Evolutionary conservation across 2,797 vertebrate species (phyloP).

Genomic region (Pipistrellus pygmaeus): DNA sequence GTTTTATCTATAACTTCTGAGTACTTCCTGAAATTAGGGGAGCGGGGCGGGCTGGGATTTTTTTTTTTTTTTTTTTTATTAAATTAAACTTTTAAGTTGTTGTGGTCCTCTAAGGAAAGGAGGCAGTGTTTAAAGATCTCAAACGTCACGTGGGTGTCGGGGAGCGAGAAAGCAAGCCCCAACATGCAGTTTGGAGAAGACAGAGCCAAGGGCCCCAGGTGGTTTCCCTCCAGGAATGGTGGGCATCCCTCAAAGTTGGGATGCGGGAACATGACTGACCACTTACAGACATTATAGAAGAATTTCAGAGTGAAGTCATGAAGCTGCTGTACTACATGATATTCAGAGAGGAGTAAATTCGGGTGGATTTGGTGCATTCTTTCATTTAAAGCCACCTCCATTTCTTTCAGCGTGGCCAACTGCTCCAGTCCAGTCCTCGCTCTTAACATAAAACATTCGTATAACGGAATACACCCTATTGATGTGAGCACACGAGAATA

Average conservation of each 20-base stretch:
- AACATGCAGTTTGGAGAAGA: slow-evolving; percentile 11
- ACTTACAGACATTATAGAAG: not conserved
- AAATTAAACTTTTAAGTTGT: not conserved
- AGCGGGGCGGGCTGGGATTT: not conserved
- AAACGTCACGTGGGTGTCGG: not conserved
- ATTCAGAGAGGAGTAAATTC: not conserved
- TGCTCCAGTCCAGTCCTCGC: not conserved
- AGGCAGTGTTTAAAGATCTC: not conserved
- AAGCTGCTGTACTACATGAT: not conserved
- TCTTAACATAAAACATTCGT: not conserved
- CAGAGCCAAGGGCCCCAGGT: not conserved
- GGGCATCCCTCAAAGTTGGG: not conserved
- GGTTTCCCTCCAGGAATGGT: not conserved
- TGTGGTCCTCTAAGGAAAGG: not conserved
- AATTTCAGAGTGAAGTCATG: not conserved
- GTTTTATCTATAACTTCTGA: not conserved
- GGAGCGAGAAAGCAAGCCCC: not conserved
- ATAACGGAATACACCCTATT: not conserved
- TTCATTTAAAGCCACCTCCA: slow-evolving; percentile 19
- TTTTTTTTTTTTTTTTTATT: not conserved
- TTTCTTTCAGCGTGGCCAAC: not conserved
- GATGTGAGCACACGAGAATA: not conserved
- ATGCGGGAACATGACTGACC: not conserved
- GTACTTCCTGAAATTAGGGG: slow-evolving; percentile 19
- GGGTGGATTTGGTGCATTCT: not conserved